Evolutionary conservation across 2,113 vertebrate genomes (phyloP).

Genomic region (Myiagra hebetior): DNA sequence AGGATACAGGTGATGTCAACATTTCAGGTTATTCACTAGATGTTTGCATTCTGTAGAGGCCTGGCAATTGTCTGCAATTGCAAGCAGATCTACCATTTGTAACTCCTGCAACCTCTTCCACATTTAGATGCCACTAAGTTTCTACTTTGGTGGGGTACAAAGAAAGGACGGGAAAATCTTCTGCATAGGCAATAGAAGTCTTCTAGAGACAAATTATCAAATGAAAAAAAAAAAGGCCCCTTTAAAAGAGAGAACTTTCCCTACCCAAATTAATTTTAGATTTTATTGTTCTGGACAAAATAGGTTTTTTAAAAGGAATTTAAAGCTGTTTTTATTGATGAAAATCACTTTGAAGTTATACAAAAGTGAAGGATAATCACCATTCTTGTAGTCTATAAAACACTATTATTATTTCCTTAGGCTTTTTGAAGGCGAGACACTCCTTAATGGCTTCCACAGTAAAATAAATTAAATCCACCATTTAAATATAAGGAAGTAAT

Average conservation of each 20-base stretch:
- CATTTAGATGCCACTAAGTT: not conserved
- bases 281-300: not conserved
- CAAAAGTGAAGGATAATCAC: not conserved
- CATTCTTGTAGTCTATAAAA: not conserved
- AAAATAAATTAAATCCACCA: not conserved
- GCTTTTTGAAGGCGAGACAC: not conserved
- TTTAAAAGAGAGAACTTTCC: not conserved
- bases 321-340: not conserved
- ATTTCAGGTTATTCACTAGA: not conserved
- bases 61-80: not conserved
- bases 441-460: not conserved
- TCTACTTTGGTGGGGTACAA: not conserved
- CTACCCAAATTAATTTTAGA: fast-evolving
- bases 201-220: not conserved
- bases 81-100: not conserved
- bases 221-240: fast-evolving
- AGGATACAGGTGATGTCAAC: not conserved
- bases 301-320: not conserved
- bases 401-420: not conserved
- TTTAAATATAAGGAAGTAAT: not conserved
- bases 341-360: not conserved
- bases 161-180: not conserved
- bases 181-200: too few relatives aligned
- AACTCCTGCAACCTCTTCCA: not conserved
- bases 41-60: not conserved